phyloP scores from a whole-genome alignment of 2,113 vertebrate species.

The Chiloscyllium plagiosum region DNA sequence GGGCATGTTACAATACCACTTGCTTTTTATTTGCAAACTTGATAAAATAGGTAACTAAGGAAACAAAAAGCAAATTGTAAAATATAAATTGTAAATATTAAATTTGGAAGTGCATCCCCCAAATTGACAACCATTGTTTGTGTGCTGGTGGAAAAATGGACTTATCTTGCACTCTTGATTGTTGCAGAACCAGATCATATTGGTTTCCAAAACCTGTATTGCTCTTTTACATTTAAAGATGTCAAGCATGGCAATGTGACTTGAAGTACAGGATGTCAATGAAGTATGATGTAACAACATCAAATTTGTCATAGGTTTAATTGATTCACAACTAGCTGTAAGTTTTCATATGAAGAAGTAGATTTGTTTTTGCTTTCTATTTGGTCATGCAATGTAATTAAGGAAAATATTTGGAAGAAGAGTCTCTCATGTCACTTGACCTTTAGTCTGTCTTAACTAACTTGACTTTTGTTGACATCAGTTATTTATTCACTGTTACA shows the following conservation, averaged over 20 bases:
- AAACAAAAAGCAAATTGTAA: neutral
- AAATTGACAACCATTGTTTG: neutral
- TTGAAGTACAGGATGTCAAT: neutral
- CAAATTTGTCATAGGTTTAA: slow-evolving; percentile 20
- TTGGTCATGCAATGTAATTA: neutral
- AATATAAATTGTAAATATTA: neutral
- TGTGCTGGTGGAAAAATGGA: neutral
- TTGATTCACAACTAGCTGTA: neutral
- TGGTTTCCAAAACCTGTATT: neutral
- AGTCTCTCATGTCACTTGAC: neutral
- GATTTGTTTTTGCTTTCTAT: neutral
- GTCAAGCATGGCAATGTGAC: neutral
- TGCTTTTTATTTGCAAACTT: neutral
- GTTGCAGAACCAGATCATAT: neutral
- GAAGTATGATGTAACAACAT: neutral
- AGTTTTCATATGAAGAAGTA: neutral
- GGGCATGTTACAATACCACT: neutral
- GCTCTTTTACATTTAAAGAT: neutral
- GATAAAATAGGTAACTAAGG: neutral
- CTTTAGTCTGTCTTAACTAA: neutral
- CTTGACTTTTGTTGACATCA: neutral
- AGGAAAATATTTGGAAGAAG: neutral
- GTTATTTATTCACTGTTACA: neutral
- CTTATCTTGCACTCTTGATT: neutral
- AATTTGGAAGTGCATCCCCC: neutral